Percentiles rank a stretch among this genome's conserved stretches.
Conservation (phyloP, 1,140 invertebrate genomes). For the Apis laboriosa region DNA sequence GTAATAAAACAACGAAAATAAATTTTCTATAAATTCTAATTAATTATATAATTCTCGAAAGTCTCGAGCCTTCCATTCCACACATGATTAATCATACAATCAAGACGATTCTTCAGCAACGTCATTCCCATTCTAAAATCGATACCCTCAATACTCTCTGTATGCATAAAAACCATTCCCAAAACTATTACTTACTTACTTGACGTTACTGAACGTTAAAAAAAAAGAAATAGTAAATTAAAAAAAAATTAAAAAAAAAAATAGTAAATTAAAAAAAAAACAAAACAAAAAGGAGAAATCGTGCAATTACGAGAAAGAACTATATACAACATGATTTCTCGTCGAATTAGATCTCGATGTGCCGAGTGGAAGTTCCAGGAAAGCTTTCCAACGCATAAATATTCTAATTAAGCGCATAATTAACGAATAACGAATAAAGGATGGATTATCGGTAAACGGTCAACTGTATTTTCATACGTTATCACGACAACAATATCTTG, state of each 20-base stretch:
- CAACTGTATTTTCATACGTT: constrained; percentile 33
- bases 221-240: too few species aligned
- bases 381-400: constrained; percentile 22
- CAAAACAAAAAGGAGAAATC: neutral
- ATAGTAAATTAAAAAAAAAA: neutral
- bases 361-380: constrained; percentile 23
- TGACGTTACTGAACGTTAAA: neutral
- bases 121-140: neutral
- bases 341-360: neutral
- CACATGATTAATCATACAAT: neutral
- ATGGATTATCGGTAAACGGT: constrained; percentile 33
- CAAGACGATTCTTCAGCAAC: neutral
- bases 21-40: too few species aligned
- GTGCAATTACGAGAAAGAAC: neutral
- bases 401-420: constrained; percentile 48
- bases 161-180: too few species aligned
- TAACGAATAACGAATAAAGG: constrained; percentile 8
- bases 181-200: too few species aligned
- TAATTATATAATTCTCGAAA: too few species aligned
- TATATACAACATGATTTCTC: neutral
- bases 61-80: too few species aligned
- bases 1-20: too few species aligned
- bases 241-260: neutral
- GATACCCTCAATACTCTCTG: too few species aligned
- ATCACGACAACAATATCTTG: constrained; percentile 45